Evolutionary conservation across 1,140 invertebrate genomes (phyloP).

Genomic region (Bombus difficillimus): DNA sequence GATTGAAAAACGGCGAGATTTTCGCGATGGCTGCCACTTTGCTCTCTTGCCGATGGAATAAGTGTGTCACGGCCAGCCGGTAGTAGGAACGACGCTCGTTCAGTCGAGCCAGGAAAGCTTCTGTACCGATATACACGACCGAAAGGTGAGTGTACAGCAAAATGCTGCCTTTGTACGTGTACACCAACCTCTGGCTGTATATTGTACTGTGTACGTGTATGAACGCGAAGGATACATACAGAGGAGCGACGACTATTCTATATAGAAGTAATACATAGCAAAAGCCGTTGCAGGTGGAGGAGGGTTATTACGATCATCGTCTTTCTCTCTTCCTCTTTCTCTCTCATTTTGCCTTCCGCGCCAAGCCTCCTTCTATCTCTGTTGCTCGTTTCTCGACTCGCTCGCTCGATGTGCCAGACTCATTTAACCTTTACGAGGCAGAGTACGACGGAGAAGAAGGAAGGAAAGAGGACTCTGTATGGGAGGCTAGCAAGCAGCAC

Average conservation of each 20-base stretch:
- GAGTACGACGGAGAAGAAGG: constrained; percentile 40
- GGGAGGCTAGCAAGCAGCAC: constrained; percentile 19
- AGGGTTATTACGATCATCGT: constrained; percentile 65
- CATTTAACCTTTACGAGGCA: constrained; percentile 69
- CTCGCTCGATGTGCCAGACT: constrained; percentile 56
- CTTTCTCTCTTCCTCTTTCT: constrained; percentile 12
- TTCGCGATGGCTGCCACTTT: constrained; percentile 64
- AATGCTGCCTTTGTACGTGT: constrained; percentile 34
- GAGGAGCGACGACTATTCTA: not conserved
- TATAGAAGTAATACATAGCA: constrained; percentile 53
- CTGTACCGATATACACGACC: constrained; percentile 64
- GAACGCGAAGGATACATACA: not conserved
- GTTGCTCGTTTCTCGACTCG: not conserved
- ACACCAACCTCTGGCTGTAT: not conserved
- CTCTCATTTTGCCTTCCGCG: not conserved
- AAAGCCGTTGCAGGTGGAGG: constrained; percentile 63
- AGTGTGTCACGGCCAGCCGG: constrained; percentile 76
- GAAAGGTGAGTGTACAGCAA: constrained; percentile 68
- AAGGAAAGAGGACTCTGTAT: constrained; percentile 25
- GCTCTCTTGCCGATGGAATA: constrained; percentile 66
- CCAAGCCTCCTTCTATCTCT: not conserved
- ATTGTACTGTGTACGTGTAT: not conserved
- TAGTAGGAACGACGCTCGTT: constrained; percentile 71
- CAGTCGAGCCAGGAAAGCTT: constrained; percentile 70
- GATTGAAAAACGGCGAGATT: constrained; percentile 59